Evolutionary conservation across 2,797 vertebrate genomes (phyloP).

Genomic region (Notolepis coatsorum): DNA sequence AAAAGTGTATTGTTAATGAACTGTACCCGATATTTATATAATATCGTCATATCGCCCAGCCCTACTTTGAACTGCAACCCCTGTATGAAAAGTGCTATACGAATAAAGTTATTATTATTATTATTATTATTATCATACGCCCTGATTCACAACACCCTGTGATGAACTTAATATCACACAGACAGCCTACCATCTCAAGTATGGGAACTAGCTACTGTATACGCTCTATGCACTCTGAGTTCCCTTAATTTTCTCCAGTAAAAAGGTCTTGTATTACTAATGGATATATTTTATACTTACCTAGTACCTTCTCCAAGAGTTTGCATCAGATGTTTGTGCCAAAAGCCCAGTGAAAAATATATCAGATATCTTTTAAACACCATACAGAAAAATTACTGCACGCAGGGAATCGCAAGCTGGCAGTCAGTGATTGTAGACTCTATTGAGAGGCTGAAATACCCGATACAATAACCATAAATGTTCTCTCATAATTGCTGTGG

Average conservation of each 20-base stretch:
- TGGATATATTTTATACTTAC: not conserved
- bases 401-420: conserved; percentile 25
- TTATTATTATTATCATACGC: too few relatives aligned
- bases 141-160: conserved; percentile 34
- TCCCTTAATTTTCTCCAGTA: conserved; percentile 10
- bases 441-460: conserved; percentile 29
- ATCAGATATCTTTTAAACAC: conserved; percentile 6
- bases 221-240: conserved; percentile 6
- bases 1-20: too few relatives aligned
- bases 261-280: not conserved
- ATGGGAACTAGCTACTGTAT: conserved; percentile 3
- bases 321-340: not conserved
- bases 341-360: too few relatives aligned
- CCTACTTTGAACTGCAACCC: too few relatives aligned
- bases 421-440: conserved; percentile 32
- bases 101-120: too few relatives aligned
- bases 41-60: too few relatives aligned
- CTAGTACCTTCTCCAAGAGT: not conserved
- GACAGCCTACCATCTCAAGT: not conserved
- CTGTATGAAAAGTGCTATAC: too few relatives aligned
- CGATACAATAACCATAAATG: conserved; percentile 36
- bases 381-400: conserved; percentile 18
- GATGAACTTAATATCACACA: conserved; percentile 39
- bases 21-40: too few relatives aligned
- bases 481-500: conserved; percentile 30